phyloP scores from a whole-genome alignment of 2,797 vertebrate species.

The Megalops cyprinoides region DNA sequence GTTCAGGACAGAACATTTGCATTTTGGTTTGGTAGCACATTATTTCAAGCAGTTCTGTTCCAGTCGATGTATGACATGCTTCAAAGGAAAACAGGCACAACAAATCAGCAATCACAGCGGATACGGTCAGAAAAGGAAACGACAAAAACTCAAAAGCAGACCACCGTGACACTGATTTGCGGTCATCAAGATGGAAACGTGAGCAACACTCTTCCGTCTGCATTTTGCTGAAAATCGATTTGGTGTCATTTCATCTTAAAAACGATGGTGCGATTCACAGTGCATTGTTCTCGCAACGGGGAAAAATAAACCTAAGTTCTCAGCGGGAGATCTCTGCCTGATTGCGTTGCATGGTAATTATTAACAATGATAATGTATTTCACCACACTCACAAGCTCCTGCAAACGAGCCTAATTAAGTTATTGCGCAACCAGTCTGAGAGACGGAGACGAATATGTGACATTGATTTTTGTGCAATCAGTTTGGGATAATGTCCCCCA shows the following conservation, averaged over 20 bases:
- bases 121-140: not conserved
- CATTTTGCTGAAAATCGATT: not conserved
- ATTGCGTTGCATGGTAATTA: not conserved
- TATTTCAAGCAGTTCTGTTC: constrained; percentile 57
- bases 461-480: not conserved
- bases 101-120: constrained; percentile 38
- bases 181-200: not conserved
- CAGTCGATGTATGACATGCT: constrained; percentile 62
- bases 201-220: not conserved
- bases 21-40: constrained; percentile 53
- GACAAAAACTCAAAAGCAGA: constrained; percentile 38
- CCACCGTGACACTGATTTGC: constrained; percentile 3
- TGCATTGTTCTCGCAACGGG: too few species aligned
- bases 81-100: constrained; percentile 49
- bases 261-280: not conserved
- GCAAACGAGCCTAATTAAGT: not conserved
- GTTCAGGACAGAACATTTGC: constrained; percentile 51
- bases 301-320: too few species aligned
- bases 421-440: not conserved
- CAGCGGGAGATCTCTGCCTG: not conserved
- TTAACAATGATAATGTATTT: not conserved
- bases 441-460: not conserved
- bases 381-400: not conserved
- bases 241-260: not conserved
- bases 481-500: too few species aligned